Percentiles rank a stretch among this genome's conserved stretches.
phyloP scores from a whole-genome alignment of 2,113 vertebrate species.

The Turnix velox region DNA sequence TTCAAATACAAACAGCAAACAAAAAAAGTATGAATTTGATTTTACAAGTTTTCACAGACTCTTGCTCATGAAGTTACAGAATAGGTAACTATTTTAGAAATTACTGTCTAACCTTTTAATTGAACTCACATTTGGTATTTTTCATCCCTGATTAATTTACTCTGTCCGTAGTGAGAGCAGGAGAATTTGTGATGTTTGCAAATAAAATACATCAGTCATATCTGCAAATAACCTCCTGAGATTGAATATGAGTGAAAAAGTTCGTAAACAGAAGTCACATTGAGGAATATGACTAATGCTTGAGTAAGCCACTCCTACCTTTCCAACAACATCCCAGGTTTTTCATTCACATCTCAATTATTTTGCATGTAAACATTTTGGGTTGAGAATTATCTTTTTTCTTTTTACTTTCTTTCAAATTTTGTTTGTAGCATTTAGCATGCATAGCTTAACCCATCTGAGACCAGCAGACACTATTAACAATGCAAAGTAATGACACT shows the following conservation, averaged over 20 bases:
- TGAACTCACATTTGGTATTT: neutral
- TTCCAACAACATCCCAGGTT: neutral
- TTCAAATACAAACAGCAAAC: neutral
- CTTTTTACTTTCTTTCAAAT: neutral
- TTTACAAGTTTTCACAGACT: neutral
- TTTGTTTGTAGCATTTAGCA: neutral
- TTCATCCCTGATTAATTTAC: neutral
- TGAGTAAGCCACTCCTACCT: neutral
- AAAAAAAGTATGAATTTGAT: neutral
- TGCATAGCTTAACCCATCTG: neutral
- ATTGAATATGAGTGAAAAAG: neutral
- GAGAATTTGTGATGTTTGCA: neutral
- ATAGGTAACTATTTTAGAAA: neutral
- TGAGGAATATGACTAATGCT: neutral
- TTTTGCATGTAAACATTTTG: neutral
- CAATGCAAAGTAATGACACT: neutral
- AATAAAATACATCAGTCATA: neutral
- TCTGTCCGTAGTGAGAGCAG: neutral
- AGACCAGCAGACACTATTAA: neutral
- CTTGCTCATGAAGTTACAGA: neutral
- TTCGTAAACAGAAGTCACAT: neutral
- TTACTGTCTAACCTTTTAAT: neutral
- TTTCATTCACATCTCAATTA: neutral
- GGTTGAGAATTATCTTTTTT: neutral
- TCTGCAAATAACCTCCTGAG: neutral